Conservation (phyloP, 1,140 invertebrate genomes). For the Mylabris phalerata region DNA sequence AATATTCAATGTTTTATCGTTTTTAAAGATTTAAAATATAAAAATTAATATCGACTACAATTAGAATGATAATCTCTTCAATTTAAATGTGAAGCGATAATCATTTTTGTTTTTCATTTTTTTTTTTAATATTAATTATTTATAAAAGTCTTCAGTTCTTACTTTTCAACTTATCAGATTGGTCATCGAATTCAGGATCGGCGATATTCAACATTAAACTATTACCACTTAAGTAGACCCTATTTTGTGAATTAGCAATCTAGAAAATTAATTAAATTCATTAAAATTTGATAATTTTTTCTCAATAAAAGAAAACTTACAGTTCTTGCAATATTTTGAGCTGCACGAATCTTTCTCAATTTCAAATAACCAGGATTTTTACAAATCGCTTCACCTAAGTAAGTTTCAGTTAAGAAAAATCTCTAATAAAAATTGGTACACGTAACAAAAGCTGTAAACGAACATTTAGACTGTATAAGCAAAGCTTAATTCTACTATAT, state of each 20-base stretch:
- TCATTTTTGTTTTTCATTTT: no score
- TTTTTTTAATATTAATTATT: no score
- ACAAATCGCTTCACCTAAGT: conserved; percentile 92
- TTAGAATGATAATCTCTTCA: no score
- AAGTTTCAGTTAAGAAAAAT: conserved; percentile 59
- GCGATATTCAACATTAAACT: conserved; percentile 96
- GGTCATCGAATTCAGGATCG: conserved; percentile 86
- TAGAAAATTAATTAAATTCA: conserved; percentile 15
- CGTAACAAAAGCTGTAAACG: neutral
- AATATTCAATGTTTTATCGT: no score
- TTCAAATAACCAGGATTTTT: conserved; percentile 97
- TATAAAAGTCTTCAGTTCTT: conserved; percentile 47
- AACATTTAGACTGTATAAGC: no score
- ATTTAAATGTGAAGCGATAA: no score
- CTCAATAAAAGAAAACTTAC: conserved; percentile 50
- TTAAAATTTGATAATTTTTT: neutral
- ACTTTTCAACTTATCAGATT: conserved; percentile 76
- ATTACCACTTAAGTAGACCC: conserved; percentile 75
- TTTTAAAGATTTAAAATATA: no score
- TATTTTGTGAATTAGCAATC: conserved; percentile 14
- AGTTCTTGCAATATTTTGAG: conserved; percentile 94
- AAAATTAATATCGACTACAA: no score
- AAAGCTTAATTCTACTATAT: neutral
- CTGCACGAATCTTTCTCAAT: conserved; percentile 92
- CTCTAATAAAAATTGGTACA: neutral